These are phyloP conservation scores for Euproctis similis DNA, from an alignment of 2,888 invertebrate genomes.

Conservation along the genomic window DNA sequence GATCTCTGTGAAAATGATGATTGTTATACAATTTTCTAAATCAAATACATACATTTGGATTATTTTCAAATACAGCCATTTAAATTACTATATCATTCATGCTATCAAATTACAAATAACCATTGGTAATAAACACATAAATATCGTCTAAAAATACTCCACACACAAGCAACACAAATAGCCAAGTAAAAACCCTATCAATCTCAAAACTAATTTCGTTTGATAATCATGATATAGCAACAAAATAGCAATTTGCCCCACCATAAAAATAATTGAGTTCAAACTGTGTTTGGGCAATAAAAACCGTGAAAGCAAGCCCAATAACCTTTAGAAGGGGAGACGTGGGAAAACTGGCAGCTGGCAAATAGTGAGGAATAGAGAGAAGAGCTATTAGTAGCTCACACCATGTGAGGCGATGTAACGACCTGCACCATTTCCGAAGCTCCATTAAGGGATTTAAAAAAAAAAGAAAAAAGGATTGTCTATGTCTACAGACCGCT, in stretches of 20 bases:
- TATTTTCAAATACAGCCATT: too few species aligned
- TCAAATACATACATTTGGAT: too few species aligned
- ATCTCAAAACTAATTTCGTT: conserved; percentile 65
- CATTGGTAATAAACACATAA: too few species aligned
- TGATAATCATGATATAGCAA: conserved; percentile 73
- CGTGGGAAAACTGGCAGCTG: conserved; percentile 66
- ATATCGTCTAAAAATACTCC: too few species aligned
- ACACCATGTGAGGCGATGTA: conserved; percentile 55
- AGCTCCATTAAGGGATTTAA: conserved; percentile 46
- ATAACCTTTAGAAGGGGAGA: conserved; percentile 66
- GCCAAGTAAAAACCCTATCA: conserved; percentile 49
- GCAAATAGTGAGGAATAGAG: conserved; percentile 61
- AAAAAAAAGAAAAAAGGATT: conserved; percentile 32
- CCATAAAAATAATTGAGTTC: conserved; percentile 76
- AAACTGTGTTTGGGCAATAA: conserved; percentile 74
- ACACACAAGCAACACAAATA: too few species aligned
- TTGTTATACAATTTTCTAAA: too few species aligned
- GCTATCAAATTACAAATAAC: too few species aligned
- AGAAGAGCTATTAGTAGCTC: conserved; percentile 59
- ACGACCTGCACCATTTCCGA: conserved; percentile 50
- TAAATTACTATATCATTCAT: too few species aligned
- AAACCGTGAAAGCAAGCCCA: conserved; percentile 72
- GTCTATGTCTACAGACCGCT: conserved; percentile 15
- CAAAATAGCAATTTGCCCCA: conserved; percentile 72
- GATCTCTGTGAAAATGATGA: too few species aligned